Evolutionary conservation across 1,140 invertebrate genomes (phyloP).

Genomic region (Laupala kohalensis): DNA sequence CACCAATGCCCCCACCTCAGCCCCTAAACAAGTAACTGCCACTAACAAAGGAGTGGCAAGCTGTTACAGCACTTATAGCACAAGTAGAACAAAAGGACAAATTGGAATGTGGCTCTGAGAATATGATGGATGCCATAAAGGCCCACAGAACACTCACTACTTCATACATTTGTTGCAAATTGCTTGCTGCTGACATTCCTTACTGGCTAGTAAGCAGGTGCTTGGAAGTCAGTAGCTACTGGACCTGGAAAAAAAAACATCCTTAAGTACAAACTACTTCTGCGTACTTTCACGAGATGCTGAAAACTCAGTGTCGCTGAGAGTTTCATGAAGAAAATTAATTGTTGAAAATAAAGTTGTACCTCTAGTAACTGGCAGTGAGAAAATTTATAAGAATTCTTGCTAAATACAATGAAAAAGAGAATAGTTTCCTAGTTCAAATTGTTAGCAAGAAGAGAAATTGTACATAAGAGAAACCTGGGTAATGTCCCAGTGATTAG

Average conservation of each 20-base stretch:
- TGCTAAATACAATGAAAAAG: background rate
- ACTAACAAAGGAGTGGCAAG: background rate
- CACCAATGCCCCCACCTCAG: background rate
- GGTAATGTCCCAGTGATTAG: no score
- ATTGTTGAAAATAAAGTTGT: background rate
- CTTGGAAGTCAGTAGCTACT: constrained; percentile 28
- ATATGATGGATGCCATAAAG: background rate
- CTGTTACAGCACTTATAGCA: background rate
- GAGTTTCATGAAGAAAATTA: background rate
- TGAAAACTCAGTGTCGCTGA: background rate
- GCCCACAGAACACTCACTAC: constrained; percentile 1
- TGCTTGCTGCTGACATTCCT: background rate
- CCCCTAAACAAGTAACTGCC: background rate
- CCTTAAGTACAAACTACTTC: background rate
- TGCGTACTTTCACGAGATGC: background rate
- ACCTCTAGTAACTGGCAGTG: background rate
- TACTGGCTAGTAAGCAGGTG: constrained; percentile 36
- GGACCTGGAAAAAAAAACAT: constrained; percentile 11
- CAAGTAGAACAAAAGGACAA: background rate
- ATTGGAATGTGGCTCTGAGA: background rate
- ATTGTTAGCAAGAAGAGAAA: no score
- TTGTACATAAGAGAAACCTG: no score
- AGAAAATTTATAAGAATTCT: background rate
- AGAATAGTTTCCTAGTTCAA: no score
- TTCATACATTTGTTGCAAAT: background rate